These are phyloP conservation scores for Synaphobranchus kaupii DNA, from an alignment of 2,797 vertebrate species.

Conservation along the genomic window DNA sequence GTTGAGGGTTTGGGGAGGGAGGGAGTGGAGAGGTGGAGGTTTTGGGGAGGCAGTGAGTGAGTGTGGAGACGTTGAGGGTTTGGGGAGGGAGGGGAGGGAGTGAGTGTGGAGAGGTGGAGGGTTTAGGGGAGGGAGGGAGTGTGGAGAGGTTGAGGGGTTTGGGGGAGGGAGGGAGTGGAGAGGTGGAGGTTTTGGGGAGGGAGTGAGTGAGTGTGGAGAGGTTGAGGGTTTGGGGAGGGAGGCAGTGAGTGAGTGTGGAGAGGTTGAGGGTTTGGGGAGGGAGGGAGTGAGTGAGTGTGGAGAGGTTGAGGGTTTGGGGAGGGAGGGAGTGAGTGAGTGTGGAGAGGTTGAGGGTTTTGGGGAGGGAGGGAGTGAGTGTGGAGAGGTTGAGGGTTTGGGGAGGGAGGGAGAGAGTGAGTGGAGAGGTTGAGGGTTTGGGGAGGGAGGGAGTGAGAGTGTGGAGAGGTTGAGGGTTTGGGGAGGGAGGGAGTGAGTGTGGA, in stretches of 20 bases:
- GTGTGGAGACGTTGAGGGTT: not conserved
- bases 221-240: not conserved
- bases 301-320: not conserved
- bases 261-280: not conserved
- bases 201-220: not conserved
- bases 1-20: not conserved
- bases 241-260: conserved; percentile 84
- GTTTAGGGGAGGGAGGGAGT: not conserved
- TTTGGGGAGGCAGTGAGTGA: conserved; percentile 94
- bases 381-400: not conserved
- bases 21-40: no score
- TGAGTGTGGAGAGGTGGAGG: conserved; percentile 75
- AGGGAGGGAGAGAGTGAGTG: conserved; percentile 59
- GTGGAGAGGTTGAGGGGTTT: not conserved
- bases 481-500: conserved; percentile 79
- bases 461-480: not conserved
- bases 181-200: not conserved
- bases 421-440: not conserved
- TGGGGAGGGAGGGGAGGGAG: conserved; percentile 55
- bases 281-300: conserved; percentile 77
- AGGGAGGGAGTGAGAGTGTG: conserved; percentile 76
- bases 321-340: not conserved
- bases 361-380: conserved; percentile 76
- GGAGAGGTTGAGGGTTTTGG: not conserved
- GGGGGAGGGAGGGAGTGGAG: no score